Conservation (phyloP, 2,888 invertebrate genomes). For the Troides aeacus region DNA sequence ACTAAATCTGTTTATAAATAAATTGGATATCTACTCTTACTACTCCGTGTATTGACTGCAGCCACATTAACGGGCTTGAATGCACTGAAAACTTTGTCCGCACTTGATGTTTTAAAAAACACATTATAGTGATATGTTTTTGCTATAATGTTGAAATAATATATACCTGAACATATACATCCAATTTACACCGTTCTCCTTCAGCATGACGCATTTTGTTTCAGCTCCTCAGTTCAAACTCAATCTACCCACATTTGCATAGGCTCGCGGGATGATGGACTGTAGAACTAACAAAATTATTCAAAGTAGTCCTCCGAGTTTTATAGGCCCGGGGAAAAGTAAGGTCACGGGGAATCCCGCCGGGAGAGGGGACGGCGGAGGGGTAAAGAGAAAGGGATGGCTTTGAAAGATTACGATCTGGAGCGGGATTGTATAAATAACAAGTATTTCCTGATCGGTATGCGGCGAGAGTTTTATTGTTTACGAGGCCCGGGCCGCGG, state of each 20-base stretch:
- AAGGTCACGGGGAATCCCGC: constrained; percentile 37
- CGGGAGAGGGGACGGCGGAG: neutral
- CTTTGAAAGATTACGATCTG: constrained; percentile 32
- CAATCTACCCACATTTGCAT: constrained; percentile 69
- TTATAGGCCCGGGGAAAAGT: constrained; percentile 47
- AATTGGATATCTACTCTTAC: no score
- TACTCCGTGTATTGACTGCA: no score
- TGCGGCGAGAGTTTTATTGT: constrained; percentile 28
- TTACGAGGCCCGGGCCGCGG: constrained; percentile 17
- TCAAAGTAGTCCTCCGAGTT: constrained; percentile 66
- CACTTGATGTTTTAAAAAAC: no score
- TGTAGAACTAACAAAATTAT: constrained; percentile 72
- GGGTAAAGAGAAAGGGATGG: neutral
- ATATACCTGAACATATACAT: no score
- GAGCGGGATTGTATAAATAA: constrained; percentile 51
- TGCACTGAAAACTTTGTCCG: no score
- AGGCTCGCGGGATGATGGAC: constrained; percentile 61
- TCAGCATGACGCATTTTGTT: constrained; percentile 8
- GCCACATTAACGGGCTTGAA: no score
- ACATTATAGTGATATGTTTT: no score
- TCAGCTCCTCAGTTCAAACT: constrained; percentile 43
- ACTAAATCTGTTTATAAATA: no score
- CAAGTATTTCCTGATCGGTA: constrained; percentile 41
- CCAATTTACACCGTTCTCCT: no score
- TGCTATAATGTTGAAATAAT: no score